Base-by-base conservation (phyloP, 2,113 vertebrate genomes). In the Gadus macrocephalus region DNA sequence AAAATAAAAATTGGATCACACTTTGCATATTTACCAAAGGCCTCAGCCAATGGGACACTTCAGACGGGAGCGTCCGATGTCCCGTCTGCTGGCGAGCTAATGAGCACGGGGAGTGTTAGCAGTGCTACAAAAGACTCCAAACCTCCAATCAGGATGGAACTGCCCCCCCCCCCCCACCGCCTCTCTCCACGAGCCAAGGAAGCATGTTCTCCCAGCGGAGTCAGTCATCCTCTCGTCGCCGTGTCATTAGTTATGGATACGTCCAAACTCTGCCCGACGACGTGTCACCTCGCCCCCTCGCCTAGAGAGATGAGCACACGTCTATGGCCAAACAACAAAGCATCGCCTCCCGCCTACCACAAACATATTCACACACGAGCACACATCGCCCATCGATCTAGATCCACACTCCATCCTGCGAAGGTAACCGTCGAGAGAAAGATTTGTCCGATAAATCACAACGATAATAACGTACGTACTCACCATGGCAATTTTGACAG, bases 161-260 rank as follows among this genome's bases (percentile, higher is more conserved):
- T 3, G 3, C 1, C 53, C 16, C 14, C 38, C 38, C 5, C 38
- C 38, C 38, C 38, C 38, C n/a, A n/a, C n/a, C 28, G 28, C 28
- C 28, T 31, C 28, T 31, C 28, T 31, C 4, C 28, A 31, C 28
- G 38, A n/a, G 38, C 38, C 38, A 12, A 42, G 11, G 38, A 42
- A 1, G 42, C 61, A 67, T 63, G 63, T 69, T 68, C 72, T 73
- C 74, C 73, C 72, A 55, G 71, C 31, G 79, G 77, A 86, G 70
- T 70, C 64, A 49, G 62, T 69, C 62, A 61, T 66, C 56, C 1
- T 19, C 72, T 78, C 66, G 72, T 80, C 86, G 82, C 77, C 76
- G 68, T 80, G 78, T 90, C 81, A 88, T 88, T 88, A 87, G 75
- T 31, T 69, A 71, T 63, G 70, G 79, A 75, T 62, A 73, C 77